These are phyloP conservation scores for Phoxinus dragarum DNA, from an alignment of 2,797 vertebrate species.

Conservation along the genomic window DNA sequence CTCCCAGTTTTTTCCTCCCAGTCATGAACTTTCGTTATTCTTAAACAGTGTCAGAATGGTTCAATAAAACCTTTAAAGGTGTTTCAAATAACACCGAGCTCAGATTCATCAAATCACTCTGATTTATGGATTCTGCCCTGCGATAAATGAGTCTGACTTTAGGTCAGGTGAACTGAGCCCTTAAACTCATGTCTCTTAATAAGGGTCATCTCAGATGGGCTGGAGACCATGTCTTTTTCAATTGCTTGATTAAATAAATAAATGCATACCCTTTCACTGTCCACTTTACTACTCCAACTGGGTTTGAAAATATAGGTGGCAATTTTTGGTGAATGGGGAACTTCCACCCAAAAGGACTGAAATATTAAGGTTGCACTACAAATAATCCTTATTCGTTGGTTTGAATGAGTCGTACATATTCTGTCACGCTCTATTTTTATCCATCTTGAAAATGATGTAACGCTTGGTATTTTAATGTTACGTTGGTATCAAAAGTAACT, in stretches of 20 bases:
- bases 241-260: neutral
- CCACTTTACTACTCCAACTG: neutral
- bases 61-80: constrained; percentile 55
- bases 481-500: neutral
- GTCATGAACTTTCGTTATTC: constrained; percentile 10
- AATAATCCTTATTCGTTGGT: neutral
- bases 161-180: constrained; percentile 56
- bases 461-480: neutral
- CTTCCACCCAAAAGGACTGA: neutral
- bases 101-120: constrained; percentile 29
- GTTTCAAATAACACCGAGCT: constrained; percentile 18
- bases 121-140: constrained; percentile 48
- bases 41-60: constrained; percentile 33
- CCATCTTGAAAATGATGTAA: neutral
- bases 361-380: neutral
- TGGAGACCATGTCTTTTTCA: neutral
- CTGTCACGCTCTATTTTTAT: neutral
- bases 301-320: neutral
- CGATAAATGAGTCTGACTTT: constrained; percentile 40
- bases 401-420: neutral
- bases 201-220: constrained; percentile 61
- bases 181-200: constrained; percentile 60
- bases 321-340: neutral
- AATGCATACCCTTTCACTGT: neutral
- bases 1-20: neutral